Evolutionary conservation across 2,888 invertebrate species (phyloP).

Genomic region (Enchytraeus crypticus): DNA sequence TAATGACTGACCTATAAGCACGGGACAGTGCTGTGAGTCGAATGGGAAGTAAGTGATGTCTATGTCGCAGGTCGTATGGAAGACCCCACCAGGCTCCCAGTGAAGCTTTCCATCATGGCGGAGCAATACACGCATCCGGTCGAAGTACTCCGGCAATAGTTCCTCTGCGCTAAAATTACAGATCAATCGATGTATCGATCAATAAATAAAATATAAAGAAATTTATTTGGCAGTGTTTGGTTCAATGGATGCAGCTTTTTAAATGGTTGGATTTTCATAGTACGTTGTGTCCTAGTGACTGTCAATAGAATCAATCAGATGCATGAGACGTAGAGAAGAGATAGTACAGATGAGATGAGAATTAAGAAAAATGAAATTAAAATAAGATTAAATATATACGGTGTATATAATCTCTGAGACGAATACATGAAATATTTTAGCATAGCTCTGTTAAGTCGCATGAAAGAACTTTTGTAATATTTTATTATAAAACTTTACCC

Average conservation of each 20-base stretch:
- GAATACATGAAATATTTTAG: no score
- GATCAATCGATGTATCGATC: neutral
- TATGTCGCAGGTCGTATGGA: constrained; percentile 22
- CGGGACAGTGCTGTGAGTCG: constrained; percentile 18
- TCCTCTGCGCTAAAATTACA: constrained; percentile 17
- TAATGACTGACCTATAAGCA: no score
- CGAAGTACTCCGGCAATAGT: constrained; percentile 21
- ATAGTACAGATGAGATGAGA: neutral
- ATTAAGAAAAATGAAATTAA: neutral
- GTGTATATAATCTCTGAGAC: no score
- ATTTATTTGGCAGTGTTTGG: no score
- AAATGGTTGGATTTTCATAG: no score
- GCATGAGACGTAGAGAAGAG: neutral
- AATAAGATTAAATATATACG: neutral
- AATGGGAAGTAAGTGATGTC: constrained; percentile 24
- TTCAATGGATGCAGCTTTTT: no score
- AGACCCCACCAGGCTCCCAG: constrained; percentile 25
- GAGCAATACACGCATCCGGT: constrained; percentile 20
- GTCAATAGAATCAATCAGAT: neutral
- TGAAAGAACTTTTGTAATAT: neutral
- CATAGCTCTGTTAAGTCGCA: no score
- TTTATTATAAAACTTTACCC: constrained; percentile 23
- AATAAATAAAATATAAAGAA: neutral
- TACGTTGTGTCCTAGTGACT: neutral
- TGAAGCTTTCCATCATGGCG: constrained; percentile 15